Conservation (phyloP, 2,113 vertebrate species). For the Heloderma charlesbogerti region DNA sequence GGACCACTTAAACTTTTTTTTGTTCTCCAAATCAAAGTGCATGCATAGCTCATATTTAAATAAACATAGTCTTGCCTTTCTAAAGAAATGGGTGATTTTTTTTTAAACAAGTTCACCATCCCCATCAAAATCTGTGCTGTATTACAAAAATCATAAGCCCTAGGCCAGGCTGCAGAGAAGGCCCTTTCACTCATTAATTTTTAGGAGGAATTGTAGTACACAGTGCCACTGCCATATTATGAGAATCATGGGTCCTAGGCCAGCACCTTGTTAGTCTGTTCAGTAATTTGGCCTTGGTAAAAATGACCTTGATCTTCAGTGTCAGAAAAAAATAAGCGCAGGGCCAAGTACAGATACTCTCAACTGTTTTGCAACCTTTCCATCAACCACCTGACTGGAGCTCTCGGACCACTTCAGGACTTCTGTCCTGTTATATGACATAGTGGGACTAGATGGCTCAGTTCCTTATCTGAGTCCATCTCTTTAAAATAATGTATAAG, state of each 20-base stretch:
- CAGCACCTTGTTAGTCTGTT: neutral
- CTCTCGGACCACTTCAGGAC: too few species aligned
- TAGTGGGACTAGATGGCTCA: too few species aligned
- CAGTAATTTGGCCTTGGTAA: too few species aligned
- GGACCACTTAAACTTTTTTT: too few species aligned
- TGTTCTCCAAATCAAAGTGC: too few species aligned
- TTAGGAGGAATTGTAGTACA: neutral
- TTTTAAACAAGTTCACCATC: too few species aligned
- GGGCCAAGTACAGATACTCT: neutral
- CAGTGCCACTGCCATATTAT: neutral
- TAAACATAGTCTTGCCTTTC: too few species aligned
- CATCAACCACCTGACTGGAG: neutral
- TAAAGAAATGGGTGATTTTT: too few species aligned
- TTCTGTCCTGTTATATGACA: too few species aligned
- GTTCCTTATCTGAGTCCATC: neutral
- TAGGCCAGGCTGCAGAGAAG: neutral
- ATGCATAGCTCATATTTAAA: too few species aligned
- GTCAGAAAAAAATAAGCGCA: neutral
- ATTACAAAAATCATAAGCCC: neutral
- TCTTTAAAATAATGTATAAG: neutral
- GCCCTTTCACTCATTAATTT: neutral
- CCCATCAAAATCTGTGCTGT: too few species aligned
- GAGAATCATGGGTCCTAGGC: neutral
- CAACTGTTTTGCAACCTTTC: neutral
- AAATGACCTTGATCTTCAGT: neutral